Percentiles rank a stretch among this genome's conserved stretches.
Evolutionary conservation across 2,888 invertebrate genomes (phyloP).

Genomic region (Coelopa pilipes): DNA sequence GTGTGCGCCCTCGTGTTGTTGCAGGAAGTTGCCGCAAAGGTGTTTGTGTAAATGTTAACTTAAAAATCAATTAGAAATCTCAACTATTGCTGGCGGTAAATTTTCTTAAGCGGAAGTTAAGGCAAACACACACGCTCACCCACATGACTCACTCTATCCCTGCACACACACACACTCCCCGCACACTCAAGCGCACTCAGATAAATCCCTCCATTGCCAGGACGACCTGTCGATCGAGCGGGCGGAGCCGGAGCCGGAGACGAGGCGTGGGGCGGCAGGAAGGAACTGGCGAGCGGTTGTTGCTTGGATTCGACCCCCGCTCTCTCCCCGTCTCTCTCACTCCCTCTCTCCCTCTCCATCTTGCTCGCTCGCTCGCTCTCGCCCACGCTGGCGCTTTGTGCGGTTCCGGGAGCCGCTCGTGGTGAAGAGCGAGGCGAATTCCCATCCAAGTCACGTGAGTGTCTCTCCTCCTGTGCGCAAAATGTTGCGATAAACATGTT

Average conservation of each 20-base stretch:
- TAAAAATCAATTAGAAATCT: slow-evolving; percentile 28
- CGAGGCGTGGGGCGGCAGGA: background rate
- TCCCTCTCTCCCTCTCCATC: too few species aligned
- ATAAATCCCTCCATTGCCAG: background rate
- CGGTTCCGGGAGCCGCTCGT: too few species aligned
- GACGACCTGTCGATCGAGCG: too few species aligned
- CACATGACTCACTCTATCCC: slow-evolving; percentile 16
- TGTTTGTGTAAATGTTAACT: slow-evolving; percentile 17
- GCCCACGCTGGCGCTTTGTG: too few species aligned
- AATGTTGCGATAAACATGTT: slow-evolving; percentile 17
- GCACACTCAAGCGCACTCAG: background rate
- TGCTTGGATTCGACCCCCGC: background rate
- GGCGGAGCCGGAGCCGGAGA: background rate
- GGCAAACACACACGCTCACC: slow-evolving; percentile 6
- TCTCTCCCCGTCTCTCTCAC: too few species aligned
- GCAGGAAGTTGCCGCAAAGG: background rate
- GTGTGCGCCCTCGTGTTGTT: background rate
- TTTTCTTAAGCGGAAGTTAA: slow-evolving; percentile 14
- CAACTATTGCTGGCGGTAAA: slow-evolving; percentile 7
- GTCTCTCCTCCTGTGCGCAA: background rate
- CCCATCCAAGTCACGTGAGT: slow-evolving; percentile 21
- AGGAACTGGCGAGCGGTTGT: background rate
- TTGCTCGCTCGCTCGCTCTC: too few species aligned
- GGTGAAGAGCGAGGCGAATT: background rate
- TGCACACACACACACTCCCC: background rate